These are phyloP conservation scores for Trichonephila inaurata DNA, from an alignment of 1,140 invertebrate genomes.

Conservation along the genomic window DNA sequence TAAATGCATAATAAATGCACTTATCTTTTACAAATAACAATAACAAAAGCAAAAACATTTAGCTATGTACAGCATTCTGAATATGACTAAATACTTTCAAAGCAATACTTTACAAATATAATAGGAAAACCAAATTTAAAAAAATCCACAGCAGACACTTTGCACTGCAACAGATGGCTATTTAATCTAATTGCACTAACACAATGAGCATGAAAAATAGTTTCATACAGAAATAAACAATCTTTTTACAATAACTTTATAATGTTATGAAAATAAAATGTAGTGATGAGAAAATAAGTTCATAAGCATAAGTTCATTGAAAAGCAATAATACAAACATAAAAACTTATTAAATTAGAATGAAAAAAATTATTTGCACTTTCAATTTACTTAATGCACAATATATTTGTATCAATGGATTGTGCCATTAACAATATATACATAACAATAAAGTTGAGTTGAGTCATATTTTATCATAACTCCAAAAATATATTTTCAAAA, in stretches of 20 bases:
- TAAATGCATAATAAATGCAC: neutral
- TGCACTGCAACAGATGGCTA: neutral
- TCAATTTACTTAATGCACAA: neutral
- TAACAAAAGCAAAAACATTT: constrained; percentile 1
- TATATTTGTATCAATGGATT: no score
- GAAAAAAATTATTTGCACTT: neutral
- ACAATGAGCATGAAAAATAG: neutral
- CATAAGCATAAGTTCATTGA: neutral
- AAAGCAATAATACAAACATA: neutral
- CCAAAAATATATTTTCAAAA: no score
- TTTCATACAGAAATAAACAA: neutral
- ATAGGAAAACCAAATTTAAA: neutral
- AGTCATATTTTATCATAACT: no score
- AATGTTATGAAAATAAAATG: neutral
- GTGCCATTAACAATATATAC: no score
- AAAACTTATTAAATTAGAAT: neutral
- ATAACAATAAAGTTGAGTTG: no score
- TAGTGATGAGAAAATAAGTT: neutral
- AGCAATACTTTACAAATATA: neutral
- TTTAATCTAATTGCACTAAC: neutral
- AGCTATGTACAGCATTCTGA: constrained; percentile 4
- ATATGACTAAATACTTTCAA: neutral
- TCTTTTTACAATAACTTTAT: neutral
- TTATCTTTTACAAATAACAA: neutral
- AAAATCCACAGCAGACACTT: neutral